Percentiles rank a stretch among this genome's conserved stretches.
Evolutionary conservation across 2,113 vertebrate species (phyloP).

Genomic region (human): DNA sequence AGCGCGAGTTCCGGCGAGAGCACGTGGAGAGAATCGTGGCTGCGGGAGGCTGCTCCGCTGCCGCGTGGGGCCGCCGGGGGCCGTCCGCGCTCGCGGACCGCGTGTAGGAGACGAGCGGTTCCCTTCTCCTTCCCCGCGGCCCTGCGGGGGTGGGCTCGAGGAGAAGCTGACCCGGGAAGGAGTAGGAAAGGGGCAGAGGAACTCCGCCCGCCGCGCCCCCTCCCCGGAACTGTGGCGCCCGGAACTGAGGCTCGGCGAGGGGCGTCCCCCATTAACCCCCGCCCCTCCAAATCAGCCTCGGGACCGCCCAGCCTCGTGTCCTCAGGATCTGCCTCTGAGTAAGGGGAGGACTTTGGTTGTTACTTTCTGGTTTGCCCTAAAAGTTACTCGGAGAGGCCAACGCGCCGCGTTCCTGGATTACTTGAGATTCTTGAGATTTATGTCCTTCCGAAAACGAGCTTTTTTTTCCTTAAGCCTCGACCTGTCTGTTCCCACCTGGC

Average conservation of each 20-base stretch:
- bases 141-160: not conserved
- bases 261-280: not conserved
- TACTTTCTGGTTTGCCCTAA: not conserved
- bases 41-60: not conserved
- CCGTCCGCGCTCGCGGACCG: not conserved
- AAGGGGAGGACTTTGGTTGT: not conserved
- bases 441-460: not conserved
- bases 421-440: not conserved
- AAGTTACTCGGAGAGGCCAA: not conserved
- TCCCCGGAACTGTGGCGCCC: slow-evolving; percentile 59
- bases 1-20: slow-evolving; percentile 67
- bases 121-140: not conserved
- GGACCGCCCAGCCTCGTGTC: not conserved
- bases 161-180: not conserved
- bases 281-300: not conserved
- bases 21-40: slow-evolving; percentile 66
- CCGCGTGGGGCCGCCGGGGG: slow-evolving; percentile 7
- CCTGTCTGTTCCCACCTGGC: not conserved
- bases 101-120: not conserved
- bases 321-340: not conserved
- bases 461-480: not conserved
- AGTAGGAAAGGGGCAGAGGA: not conserved
- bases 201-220: not conserved
- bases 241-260: slow-evolving; percentile 41
- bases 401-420: not conserved